These are phyloP conservation scores for Habroteleia sp. DNA, from an alignment of 2,888 invertebrate genomes.

Conservation along the genomic window DNA sequence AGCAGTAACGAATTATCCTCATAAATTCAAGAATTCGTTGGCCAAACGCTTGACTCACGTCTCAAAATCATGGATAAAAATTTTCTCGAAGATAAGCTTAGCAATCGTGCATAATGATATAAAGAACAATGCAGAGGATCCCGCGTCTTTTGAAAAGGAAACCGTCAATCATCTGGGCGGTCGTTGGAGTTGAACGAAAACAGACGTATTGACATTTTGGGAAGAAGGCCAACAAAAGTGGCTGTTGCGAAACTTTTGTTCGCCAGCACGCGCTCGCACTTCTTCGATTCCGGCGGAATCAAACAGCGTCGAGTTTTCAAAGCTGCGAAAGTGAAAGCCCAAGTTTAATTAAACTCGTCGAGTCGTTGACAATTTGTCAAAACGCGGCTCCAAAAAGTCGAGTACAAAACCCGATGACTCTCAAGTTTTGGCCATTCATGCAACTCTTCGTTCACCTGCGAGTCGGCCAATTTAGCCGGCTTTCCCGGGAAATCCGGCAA, in stretches of 20 bases:
- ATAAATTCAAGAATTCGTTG: slow-evolving; percentile 15
- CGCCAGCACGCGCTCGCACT: slow-evolving; percentile 15
- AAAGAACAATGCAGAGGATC: slow-evolving; percentile 36
- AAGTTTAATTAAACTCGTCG: slow-evolving; percentile 13
- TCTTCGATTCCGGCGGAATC: too few species aligned
- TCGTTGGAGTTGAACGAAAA: slow-evolving; percentile 13
- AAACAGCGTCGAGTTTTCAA: neutral
- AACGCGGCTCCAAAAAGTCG: neutral
- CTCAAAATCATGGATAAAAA: slow-evolving; percentile 1
- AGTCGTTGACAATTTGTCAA: slow-evolving; percentile 7
- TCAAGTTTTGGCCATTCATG: slow-evolving; percentile 15
- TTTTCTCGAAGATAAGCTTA: slow-evolving; percentile 48
- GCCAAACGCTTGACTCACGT: slow-evolving; percentile 4
- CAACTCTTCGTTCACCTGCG: slow-evolving; percentile 11
- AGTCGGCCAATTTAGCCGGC: slow-evolving; percentile 1
- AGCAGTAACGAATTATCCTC: slow-evolving; percentile 5
- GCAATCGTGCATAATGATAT: slow-evolving; percentile 46
- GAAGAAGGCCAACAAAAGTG: slow-evolving; percentile 13
- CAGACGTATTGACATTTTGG: slow-evolving; percentile 15
- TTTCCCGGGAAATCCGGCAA: slow-evolving; percentile 22
- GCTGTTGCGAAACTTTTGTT: slow-evolving; percentile 32
- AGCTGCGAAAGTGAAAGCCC: slow-evolving; percentile 1
- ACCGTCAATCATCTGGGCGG: slow-evolving; percentile 56
- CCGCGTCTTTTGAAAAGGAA: slow-evolving; percentile 55
- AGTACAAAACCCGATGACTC: slow-evolving; percentile 28